Evolutionary conservation across 2,888 invertebrate species (phyloP).

Genomic region (Sepiola atlantica): DNA sequence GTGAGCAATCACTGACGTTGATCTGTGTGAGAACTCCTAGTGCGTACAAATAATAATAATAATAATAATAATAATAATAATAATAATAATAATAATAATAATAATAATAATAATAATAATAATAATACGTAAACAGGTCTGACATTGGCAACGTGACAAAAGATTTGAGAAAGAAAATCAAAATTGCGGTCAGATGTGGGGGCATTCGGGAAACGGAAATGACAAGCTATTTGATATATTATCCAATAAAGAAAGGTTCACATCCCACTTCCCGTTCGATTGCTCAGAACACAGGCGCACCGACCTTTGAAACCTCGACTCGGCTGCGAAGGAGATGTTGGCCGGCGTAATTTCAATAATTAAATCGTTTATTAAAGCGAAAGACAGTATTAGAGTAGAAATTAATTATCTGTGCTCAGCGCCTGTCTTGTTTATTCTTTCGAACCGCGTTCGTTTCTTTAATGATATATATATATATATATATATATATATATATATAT

Average conservation of each 20-base stretch:
- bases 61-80: no score
- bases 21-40: no score
- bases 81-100: not conserved
- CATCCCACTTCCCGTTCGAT: not conserved
- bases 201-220: not conserved
- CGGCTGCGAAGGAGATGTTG: not conserved
- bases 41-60: no score
- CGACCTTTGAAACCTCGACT: not conserved
- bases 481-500: no score
- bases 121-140: not conserved
- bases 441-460: not conserved
- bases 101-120: not conserved
- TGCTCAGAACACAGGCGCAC: not conserved
- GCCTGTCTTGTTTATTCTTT: not conserved
- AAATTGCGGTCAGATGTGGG: not conserved
- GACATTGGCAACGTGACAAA: not conserved
- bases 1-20: no score
- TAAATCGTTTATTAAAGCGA: slow-evolving; percentile 20
- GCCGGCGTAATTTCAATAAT: not conserved
- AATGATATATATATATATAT: not conserved
- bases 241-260: not conserved
- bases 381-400: not conserved
- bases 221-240: slow-evolving; percentile 15
- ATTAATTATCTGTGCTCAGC: not conserved
- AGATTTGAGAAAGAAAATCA: not conserved